These are phyloP conservation scores for Emydoidea blandingii DNA, from an alignment of 2,797 vertebrate genomes.

Conservation along the genomic window DNA sequence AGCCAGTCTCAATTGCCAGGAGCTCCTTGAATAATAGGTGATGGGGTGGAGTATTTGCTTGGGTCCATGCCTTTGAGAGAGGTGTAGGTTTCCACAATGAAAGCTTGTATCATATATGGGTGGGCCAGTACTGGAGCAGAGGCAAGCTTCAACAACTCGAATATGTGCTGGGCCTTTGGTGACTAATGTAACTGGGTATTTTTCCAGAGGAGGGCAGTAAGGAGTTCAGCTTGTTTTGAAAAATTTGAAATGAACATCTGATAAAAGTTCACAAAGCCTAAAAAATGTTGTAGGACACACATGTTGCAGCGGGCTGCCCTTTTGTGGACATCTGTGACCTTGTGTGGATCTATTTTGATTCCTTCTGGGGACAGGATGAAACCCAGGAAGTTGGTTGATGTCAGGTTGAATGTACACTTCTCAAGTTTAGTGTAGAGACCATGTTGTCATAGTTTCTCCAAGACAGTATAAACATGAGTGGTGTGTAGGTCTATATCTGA, in stretches of 20 bases:
- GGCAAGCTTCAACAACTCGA: too few relatives aligned
- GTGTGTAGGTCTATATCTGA: background rate
- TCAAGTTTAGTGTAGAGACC: background rate
- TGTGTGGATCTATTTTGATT: background rate
- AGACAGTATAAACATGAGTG: background rate
- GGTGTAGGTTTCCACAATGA: too few relatives aligned
- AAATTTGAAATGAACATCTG: background rate
- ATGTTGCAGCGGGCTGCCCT: background rate
- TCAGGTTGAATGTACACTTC: background rate
- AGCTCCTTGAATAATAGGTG: too few relatives aligned
- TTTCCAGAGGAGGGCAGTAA: background rate
- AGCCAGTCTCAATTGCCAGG: too few relatives aligned
- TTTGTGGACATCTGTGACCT: background rate
- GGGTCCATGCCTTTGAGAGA: too few relatives aligned
- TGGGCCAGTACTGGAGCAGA: too few relatives aligned
- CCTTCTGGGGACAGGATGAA: background rate
- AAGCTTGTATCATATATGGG: too few relatives aligned
- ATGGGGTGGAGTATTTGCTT: too few relatives aligned
- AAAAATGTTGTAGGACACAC: background rate
- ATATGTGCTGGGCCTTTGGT: too few relatives aligned
- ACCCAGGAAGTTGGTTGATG: background rate
- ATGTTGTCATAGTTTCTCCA: background rate
- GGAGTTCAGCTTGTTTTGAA: background rate
- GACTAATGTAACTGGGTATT: background rate
- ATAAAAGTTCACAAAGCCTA: background rate